These are phyloP conservation scores for Prietella phreatophila DNA, from an alignment of 2,113 vertebrate genomes.

Conservation along the genomic window DNA sequence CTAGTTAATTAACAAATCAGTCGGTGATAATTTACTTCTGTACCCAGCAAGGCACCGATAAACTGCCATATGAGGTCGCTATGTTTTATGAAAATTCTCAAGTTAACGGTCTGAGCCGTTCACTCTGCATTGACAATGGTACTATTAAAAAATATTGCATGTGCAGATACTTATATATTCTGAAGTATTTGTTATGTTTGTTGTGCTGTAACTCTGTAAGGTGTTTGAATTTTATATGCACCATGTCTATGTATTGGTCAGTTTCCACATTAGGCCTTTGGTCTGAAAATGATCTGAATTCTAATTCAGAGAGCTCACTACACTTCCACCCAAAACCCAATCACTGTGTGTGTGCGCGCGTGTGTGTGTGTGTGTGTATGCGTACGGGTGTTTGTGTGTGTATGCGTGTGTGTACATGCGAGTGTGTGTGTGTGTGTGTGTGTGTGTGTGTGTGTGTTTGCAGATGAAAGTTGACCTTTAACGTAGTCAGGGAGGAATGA, in stretches of 20 bases:
- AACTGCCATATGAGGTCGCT: not conserved
- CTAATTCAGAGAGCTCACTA: slow-evolving; percentile 25
- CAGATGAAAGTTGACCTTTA: slow-evolving; percentile 72
- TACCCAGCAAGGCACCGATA: not conserved
- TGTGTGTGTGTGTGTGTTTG: slow-evolving; percentile 33
- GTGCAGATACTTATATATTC: not conserved
- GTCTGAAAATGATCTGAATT: slow-evolving; percentile 30
- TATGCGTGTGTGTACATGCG: not conserved
- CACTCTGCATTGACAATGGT: not conserved
- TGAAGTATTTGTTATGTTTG: not conserved
- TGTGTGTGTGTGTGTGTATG: not conserved
- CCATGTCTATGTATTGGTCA: not conserved
- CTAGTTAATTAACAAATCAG: slow-evolving; percentile 43
- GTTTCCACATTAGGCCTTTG: not conserved
- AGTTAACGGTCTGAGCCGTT: not conserved
- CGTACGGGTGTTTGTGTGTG: not conserved
- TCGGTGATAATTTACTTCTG: slow-evolving; percentile 41
- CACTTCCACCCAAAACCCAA: slow-evolving; percentile 4
- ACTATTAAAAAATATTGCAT: not conserved
- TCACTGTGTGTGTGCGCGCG: slow-evolving; percentile 11
- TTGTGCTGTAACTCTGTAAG: not conserved
- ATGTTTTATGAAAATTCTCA: not conserved
- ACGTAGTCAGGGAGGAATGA: slow-evolving; percentile 62
- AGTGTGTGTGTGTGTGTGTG: slow-evolving; percentile 13
- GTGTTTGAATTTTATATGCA: slow-evolving; percentile 2